Evolutionary conservation across 2,113 vertebrate genomes (phyloP).

Genomic region (Taxidea taxus): DNA sequence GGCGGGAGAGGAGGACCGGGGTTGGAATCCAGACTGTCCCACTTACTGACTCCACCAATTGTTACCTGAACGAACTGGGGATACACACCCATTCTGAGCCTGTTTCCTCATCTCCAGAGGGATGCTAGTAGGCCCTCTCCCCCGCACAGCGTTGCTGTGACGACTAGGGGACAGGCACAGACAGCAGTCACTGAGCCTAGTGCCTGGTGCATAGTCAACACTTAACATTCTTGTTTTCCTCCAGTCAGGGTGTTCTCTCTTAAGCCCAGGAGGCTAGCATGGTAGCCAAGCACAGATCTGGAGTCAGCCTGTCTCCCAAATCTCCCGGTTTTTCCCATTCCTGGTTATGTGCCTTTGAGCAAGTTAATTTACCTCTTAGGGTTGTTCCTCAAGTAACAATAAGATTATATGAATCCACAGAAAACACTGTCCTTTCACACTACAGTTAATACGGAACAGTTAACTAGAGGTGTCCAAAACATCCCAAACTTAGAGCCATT

Average conservation of each 20-base stretch:
- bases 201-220: neutral
- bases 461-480: neutral
- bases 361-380: neutral
- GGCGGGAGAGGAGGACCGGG: neutral
- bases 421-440: neutral
- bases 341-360: neutral
- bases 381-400: neutral
- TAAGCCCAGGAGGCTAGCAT: neutral
- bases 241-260: neutral
- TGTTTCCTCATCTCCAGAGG: neutral
- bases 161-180: neutral
- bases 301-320: neutral
- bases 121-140: neutral
- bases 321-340: conserved; percentile 26
- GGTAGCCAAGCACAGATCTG: neutral
- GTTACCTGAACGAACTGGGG: neutral
- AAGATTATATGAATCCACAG: neutral
- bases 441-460: neutral
- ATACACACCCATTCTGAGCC: neutral
- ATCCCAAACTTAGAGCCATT: neutral
- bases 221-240: neutral
- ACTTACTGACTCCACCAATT: neutral
- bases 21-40: neutral
- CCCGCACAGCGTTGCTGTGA: neutral
- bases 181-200: neutral